phyloP scores from a whole-genome alignment of 2,888 invertebrate genomes.

The Pristionchus mayeri region DNA sequence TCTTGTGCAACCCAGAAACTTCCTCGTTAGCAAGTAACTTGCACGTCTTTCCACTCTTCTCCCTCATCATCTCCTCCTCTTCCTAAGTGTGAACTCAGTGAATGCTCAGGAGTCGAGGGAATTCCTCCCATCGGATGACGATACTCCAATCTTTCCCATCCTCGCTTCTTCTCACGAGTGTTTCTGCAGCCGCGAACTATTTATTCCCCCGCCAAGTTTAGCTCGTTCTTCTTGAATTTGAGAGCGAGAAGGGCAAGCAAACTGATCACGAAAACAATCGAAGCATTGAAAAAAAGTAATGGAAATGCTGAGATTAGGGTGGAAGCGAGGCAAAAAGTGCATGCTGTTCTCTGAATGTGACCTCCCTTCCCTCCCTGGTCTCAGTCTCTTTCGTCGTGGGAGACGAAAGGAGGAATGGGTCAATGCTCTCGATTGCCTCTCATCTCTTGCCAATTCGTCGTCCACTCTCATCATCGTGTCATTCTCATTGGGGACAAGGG shows the following conservation, averaged over 20 bases:
- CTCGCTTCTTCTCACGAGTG: not conserved
- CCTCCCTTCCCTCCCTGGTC: not conserved
- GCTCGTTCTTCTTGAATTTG: no score
- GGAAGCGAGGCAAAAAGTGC: not conserved
- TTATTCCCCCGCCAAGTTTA: not conserved
- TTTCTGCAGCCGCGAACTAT: not conserved
- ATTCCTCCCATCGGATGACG: not conserved
- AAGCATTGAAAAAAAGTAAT: not conserved
- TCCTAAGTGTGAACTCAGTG: not conserved
- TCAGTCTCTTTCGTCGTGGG: not conserved
- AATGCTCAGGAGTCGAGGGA: no score
- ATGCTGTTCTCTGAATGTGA: not conserved
- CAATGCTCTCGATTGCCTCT: not conserved
- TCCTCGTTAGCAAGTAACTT: not conserved
- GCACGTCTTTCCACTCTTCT: not conserved
- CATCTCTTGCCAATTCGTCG: not conserved
- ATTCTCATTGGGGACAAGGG: conserved; percentile 1
- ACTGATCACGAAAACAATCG: no score
- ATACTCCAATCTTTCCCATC: not conserved
- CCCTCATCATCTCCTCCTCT: not conserved
- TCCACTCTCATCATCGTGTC: conserved; percentile 34
- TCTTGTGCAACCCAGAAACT: not conserved
- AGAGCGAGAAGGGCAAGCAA: no score
- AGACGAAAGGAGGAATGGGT: not conserved
- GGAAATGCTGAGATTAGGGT: not conserved